Evolutionary conservation across 2,888 invertebrate species (phyloP).

Genomic region (Pseudeuparius sepicola): DNA sequence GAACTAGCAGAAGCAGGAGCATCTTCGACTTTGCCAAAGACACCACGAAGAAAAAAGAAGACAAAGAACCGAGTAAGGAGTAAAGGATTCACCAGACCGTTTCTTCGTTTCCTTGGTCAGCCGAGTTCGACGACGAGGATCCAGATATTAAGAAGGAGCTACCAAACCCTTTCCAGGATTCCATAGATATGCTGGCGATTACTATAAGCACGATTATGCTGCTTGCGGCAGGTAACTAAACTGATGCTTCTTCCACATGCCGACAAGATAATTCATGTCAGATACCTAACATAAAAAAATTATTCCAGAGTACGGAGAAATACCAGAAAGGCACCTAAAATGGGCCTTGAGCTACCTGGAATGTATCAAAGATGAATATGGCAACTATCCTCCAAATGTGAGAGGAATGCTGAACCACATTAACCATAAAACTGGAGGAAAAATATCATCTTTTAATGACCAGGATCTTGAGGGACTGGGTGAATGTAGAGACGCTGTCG

Average conservation of each 20-base stretch:
- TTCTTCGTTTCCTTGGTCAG: slow-evolving; percentile 18
- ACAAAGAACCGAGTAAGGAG: no score
- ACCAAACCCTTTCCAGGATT: slow-evolving; percentile 18
- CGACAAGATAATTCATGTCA: no score
- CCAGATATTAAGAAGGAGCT: slow-evolving; percentile 12
- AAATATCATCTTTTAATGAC: no score
- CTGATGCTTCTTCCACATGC: no score
- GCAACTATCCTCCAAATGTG: slow-evolving; percentile 14
- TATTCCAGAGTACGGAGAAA: slow-evolving; percentile 4
- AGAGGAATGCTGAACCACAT: slow-evolving; percentile 17
- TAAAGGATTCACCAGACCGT: slow-evolving; percentile 15
- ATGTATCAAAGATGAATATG: slow-evolving; percentile 15
- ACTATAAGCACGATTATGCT: slow-evolving; percentile 23
- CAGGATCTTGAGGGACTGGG: background rate
- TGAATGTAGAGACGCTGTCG: no score
- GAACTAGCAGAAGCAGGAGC: no score
- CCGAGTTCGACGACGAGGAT: slow-evolving; percentile 19
- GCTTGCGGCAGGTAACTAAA: slow-evolving; percentile 19
- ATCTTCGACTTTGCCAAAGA: no score
- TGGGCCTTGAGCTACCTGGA: slow-evolving; percentile 16
- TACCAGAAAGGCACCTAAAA: slow-evolving; percentile 9
- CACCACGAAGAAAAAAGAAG: no score
- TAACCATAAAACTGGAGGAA: slow-evolving; percentile 5
- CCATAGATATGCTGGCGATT: slow-evolving; percentile 22
- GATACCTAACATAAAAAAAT: no score